Evolutionary conservation across 2,888 invertebrate species (phyloP).

Genomic region (Dilophus febrilis): DNA sequence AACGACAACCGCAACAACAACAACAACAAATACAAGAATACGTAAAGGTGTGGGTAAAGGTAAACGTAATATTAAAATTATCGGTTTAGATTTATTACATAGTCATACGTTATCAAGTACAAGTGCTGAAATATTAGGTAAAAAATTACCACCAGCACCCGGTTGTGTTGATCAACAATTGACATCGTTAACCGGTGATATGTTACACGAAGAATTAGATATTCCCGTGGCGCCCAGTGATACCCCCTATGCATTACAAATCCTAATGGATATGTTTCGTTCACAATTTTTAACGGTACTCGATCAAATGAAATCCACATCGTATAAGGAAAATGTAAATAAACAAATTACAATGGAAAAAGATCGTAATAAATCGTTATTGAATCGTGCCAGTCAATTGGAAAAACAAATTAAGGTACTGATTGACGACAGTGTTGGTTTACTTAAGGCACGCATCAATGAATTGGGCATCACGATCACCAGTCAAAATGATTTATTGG

Average conservation of each 20-base stretch:
- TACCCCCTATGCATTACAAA: slow-evolving; percentile 73
- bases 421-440: slow-evolving; percentile 78
- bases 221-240: slow-evolving; percentile 61
- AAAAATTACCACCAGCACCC: slow-evolving; percentile 69
- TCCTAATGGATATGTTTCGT: slow-evolving; percentile 58
- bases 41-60: slow-evolving; percentile 35
- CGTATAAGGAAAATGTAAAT: slow-evolving; percentile 53
- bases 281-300: slow-evolving; percentile 75
- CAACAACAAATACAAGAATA: slow-evolving; percentile 27
- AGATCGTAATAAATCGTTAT: slow-evolving; percentile 65
- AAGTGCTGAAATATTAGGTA: slow-evolving; percentile 51
- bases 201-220: slow-evolving; percentile 66
- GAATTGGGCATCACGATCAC: slow-evolving; percentile 81
- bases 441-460: slow-evolving; percentile 76
- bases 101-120: slow-evolving; percentile 79
- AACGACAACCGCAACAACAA: slow-evolving; percentile 16
- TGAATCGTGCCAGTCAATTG: slow-evolving; percentile 71
- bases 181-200: slow-evolving; percentile 53
- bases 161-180: slow-evolving; percentile 85
- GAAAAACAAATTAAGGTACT: slow-evolving; percentile 86
- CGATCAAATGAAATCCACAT: slow-evolving; percentile 63
- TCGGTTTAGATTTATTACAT: slow-evolving; percentile 74
- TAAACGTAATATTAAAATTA: slow-evolving; percentile 56
- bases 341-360: slow-evolving; percentile 68
- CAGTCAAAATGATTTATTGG: slow-evolving; percentile 67